These are phyloP conservation scores for Fundulus diaphanus DNA, from an alignment of 2,797 vertebrate species.

Conservation along the genomic window DNA sequence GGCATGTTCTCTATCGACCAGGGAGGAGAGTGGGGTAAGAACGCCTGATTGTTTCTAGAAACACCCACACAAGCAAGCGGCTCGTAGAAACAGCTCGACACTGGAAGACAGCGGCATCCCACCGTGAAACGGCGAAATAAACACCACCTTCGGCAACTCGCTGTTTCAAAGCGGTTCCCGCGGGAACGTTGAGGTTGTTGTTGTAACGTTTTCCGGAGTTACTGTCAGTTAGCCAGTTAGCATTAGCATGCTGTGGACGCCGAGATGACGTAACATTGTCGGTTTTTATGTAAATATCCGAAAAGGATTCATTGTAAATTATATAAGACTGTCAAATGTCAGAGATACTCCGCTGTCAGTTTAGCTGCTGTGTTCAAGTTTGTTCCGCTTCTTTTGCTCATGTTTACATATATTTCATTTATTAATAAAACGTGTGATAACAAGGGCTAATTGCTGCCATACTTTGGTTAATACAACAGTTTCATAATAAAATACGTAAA, in stretches of 20 bases:
- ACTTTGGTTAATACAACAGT: too few relatives aligned
- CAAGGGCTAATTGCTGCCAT: neutral
- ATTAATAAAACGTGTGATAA: neutral
- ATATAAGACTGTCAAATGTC: neutral
- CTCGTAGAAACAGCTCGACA: neutral
- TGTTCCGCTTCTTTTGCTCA: neutral
- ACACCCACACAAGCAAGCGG: neutral
- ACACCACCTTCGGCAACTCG: neutral
- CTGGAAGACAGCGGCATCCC: neutral
- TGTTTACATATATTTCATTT: neutral
- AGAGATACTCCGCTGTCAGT: neutral
- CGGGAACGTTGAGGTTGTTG: neutral
- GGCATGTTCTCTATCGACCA: constrained; percentile 72
- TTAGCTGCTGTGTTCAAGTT: neutral
- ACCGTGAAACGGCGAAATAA: neutral
- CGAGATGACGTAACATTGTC: constrained; percentile 53
- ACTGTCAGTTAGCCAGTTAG: constrained; percentile 34
- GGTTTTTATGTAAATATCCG: constrained; percentile 1
- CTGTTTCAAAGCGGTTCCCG: neutral
- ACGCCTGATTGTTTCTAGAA: constrained; percentile 19
- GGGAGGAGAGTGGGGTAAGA: constrained; percentile 82
- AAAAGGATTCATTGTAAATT: neutral
- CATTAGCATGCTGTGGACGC: constrained; percentile 20
- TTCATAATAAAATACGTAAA: neutral
- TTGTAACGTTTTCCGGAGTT: neutral